Conservation (phyloP, 2,113 vertebrate genomes). For the Lophotis ruficrista region DNA sequence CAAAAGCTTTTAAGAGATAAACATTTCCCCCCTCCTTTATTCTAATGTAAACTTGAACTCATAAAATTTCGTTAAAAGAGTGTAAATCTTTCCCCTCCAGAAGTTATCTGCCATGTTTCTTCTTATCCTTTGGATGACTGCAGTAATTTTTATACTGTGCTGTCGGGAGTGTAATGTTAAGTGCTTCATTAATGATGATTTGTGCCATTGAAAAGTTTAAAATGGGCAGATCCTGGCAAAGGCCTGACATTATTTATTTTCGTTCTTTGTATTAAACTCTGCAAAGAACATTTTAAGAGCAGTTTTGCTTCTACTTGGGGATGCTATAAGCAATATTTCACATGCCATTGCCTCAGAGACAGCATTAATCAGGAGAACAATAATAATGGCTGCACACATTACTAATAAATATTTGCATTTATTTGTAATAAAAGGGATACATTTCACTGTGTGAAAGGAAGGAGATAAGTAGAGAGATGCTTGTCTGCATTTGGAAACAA, state of each 20-base stretch:
- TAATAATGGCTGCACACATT: conserved; percentile 61
- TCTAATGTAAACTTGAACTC: conserved; percentile 54
- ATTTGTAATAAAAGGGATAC: conserved; percentile 50
- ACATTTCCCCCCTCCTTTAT: not conserved
- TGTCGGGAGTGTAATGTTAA: conserved; percentile 74
- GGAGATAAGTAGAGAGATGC: not conserved
- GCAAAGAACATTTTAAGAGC: conserved; percentile 64
- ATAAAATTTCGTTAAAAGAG: conserved; percentile 61
- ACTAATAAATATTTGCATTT: conserved; percentile 72
- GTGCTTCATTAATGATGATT: conserved; percentile 79
- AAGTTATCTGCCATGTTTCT: conserved; percentile 59
- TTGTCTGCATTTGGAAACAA: conserved; percentile 11
- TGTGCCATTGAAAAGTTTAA: conserved; percentile 70
- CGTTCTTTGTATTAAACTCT: conserved; percentile 63
- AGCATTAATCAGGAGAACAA: conserved; percentile 66
- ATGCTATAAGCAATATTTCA: conserved; percentile 66
- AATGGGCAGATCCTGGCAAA: conserved; percentile 72
- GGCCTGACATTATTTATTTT: conserved; percentile 75
- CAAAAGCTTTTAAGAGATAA: conserved; percentile 45
- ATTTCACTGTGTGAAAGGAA: conserved; percentile 27
- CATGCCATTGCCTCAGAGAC: conserved; percentile 57
- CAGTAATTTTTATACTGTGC: conserved; percentile 69
- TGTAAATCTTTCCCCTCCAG: conserved; percentile 59
- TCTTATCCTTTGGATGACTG: conserved; percentile 71
- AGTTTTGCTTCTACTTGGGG: conserved; percentile 62